Conservation (phyloP, 2,113 vertebrate genomes). For the Verasper variegatus region DNA sequence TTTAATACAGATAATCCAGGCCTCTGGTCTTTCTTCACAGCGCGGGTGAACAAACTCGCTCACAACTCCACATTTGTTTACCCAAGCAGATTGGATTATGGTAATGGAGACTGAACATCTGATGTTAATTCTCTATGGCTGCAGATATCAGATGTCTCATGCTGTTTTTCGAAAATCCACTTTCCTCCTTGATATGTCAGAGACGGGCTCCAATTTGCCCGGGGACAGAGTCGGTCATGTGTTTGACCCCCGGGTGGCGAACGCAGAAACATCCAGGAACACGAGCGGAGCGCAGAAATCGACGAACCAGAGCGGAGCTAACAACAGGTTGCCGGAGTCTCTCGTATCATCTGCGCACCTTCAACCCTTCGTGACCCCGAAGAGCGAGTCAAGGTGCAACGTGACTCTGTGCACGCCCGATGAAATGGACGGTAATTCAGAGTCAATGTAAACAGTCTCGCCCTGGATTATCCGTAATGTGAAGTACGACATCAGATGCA, state of each 20-base stretch:
- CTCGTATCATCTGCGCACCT: conserved; percentile 34
- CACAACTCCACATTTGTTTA: conserved; percentile 48
- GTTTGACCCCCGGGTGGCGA: conserved; percentile 3
- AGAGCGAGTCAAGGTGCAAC: conserved; percentile 37
- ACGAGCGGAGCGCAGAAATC: neutral
- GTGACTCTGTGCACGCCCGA: conserved; percentile 27
- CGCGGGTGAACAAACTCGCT: conserved; percentile 23
- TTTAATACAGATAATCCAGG: conserved; percentile 37
- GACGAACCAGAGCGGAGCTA: neutral
- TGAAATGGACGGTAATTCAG: conserved; percentile 44
- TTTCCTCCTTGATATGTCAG: conserved; percentile 33
- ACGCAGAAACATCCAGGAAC: conserved; percentile 22
- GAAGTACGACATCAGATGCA: neutral
- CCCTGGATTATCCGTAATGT: conserved; percentile 45
- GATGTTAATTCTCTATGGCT: conserved; percentile 61
- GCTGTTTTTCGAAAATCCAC: conserved; percentile 53
- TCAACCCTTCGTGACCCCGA: conserved; percentile 32
- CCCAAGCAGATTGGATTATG: conserved; percentile 62
- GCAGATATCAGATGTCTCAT: conserved; percentile 51
- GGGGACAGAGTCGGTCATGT: neutral
- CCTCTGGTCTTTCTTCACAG: conserved; percentile 45
- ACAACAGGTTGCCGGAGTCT: conserved; percentile 20
- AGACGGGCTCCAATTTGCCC: conserved; percentile 29
- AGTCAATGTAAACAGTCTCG: conserved; percentile 56
- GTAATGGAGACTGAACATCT: conserved; percentile 61